These are phyloP conservation scores for Furcifer pardalis DNA, from an alignment of 2,797 vertebrate species.

Conservation along the genomic window DNA sequence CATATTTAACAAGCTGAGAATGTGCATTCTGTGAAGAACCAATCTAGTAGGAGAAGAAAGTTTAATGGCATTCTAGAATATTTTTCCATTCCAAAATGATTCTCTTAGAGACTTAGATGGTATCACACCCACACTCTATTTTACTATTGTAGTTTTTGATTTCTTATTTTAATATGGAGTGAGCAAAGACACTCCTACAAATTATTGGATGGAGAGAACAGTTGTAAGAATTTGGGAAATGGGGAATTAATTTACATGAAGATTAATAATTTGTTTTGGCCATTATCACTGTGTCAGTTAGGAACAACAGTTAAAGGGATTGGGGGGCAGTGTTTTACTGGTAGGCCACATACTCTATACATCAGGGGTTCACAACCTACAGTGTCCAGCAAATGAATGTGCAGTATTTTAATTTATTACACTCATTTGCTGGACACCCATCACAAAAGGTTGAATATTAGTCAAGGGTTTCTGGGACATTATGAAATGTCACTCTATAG, in stretches of 20 bases:
- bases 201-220: conserved; percentile 41
- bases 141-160: conserved; percentile 33
- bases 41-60: conserved; percentile 40
- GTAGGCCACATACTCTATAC: not conserved
- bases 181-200: not conserved
- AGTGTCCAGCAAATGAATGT: too few species aligned
- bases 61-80: conserved; percentile 44
- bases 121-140: conserved; percentile 31
- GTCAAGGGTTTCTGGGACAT: too few species aligned
- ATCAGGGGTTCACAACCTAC: too few species aligned
- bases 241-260: not conserved
- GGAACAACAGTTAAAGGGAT: conserved; percentile 25
- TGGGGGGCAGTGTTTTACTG: not conserved
- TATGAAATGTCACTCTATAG: too few species aligned
- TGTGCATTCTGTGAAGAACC: conserved; percentile 45
- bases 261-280: not conserved
- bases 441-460: too few species aligned
- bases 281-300: not conserved
- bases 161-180: conserved; percentile 33
- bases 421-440: too few species aligned
- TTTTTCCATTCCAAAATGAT: conserved; percentile 53
- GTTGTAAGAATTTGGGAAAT: conserved; percentile 1
- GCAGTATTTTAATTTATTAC: too few species aligned
- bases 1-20: conserved; percentile 50
- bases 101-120: conserved; percentile 29